Evolutionary conservation across 2,113 vertebrate genomes (phyloP).

Genomic region (Megaceryle torquata): DNA sequence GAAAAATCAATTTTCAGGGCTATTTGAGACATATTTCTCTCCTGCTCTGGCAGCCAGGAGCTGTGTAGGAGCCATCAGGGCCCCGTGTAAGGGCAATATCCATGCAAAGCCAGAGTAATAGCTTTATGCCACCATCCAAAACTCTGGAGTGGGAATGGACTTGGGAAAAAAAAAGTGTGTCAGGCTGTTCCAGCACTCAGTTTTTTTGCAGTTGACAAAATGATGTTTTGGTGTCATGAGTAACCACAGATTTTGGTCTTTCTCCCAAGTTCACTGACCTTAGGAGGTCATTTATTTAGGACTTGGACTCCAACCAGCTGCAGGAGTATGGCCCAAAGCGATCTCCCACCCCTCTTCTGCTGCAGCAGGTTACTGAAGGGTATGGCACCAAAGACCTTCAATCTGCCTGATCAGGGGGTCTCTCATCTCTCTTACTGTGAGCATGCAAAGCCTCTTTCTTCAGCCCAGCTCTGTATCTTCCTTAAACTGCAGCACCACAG

Average conservation of each 20-base stretch:
- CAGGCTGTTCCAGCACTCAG: neutral
- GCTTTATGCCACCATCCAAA: neutral
- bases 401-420: neutral
- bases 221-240: neutral
- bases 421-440: neutral
- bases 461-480: accelerated
- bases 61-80: neutral
- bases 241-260: neutral
- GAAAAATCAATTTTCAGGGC: neutral
- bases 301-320: neutral
- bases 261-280: neutral
- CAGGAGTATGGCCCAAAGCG: neutral
- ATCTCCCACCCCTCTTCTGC: neutral
- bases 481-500: neutral
- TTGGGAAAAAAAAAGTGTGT: neutral
- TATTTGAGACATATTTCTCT: neutral
- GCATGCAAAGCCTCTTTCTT: neutral
- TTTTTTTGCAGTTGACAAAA: neutral
- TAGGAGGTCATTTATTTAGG: neutral
- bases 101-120: neutral
- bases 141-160: accelerated
- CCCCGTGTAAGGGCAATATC: neutral
- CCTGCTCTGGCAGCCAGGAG: neutral
- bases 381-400: neutral
- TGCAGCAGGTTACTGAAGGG: neutral